Evolutionary conservation across 2,888 invertebrate species (phyloP), one percentile per base, ranked within the genome.

Genomic region (Aelia acuminata): DNA sequence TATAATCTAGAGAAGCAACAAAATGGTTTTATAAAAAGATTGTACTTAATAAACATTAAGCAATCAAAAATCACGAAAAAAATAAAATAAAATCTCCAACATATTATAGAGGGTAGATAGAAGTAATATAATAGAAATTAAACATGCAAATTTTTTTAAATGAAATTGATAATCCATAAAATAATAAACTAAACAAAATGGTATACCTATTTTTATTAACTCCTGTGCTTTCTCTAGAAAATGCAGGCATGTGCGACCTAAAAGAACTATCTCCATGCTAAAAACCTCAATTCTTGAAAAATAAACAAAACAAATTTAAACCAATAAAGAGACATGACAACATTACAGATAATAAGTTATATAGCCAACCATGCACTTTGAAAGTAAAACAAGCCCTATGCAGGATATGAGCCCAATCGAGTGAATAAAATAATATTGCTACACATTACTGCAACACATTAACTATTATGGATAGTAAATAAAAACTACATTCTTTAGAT

Each of bases 181-280:
- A 70, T 31, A 15, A 18, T 35, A 80, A 43, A 47, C 2, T 39
- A 35, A 70, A 8, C 15, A 39, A 75, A n/a, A 8, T n/a, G 18
- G n/a, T 1, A 70, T 18, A 22, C 39, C 39, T 3, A 35, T 43
- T n/a, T n/a, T 43, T 31, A 39, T 10, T 20, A 80, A 80, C 11
- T 13, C 1, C 3, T n/a, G 80, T 80, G 80, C 80, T 22, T n/a
- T 22, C 20, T 43, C 43, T 80, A 43, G n/a, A n/a, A 80, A 80
- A 80, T 80, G n/a, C 80, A 47, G 80, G 43, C 80, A 80, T 22
- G 80, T 80, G 80, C 80, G 80, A 47, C 80, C 43, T 43, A 22
- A 1, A 43, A n/a, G 80, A n/a, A n/a, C 43, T 22, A 43, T 39
- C 43, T 80, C 80, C 80, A 80, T 80, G 80, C 80, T 43, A 47